Evolutionary conservation across 2,888 invertebrate species (phyloP), one percentile per base, ranked within the genome.

Genomic region (Volucella bombylans): DNA sequence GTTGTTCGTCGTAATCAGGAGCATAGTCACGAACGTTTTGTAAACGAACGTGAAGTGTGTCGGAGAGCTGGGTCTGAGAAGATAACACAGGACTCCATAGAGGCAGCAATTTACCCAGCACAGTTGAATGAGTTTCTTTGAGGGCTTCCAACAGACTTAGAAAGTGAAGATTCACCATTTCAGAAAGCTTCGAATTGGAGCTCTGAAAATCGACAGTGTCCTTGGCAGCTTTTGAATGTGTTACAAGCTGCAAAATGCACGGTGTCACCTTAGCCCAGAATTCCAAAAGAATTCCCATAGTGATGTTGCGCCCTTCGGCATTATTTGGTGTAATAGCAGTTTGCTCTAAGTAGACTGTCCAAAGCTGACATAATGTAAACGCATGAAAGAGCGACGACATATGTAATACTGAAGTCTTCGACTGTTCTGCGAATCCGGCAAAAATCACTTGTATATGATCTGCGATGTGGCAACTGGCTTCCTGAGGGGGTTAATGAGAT

Each of bases 261-360:
- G 99, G 99, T 49, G 99, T 99, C 8, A 99, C 96, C 92, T 99
- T 97, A 65, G 97, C 97, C 99, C 99, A 99, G 93, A 99, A 99
- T 93, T 99, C 99, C 88, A 98, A 95, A 71, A 99, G 93, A 87
- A 97, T 96, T 87, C 95, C 95, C 92, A 95, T 94, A 1, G 96
- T 95, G n/a, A 95, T 93, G 89, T 95, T 93, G 89, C 96, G 95
- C 12, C 95, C 93, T 89, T 97, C 97, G 47, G 93, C 93, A 90
- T 93, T 95, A 87, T 94, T 95, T 87, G 93, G 92, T 89, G 94
- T 93, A 54, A 93, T 93, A 1, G 97, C 95, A 88, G 96, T 93
- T 91, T 97, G 96, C n/a, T n/a, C n/a, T n/a, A n/a, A n/a, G n/a
- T n/a, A n/a, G n/a, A n/a, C n/a, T n/a, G n/a, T n/a, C n/a, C n/a